Percentiles rank a stretch among this genome's conserved stretches.
Conservation (phyloP, 1,140 invertebrate genomes). For the Cyphomyrmex costatus region DNA sequence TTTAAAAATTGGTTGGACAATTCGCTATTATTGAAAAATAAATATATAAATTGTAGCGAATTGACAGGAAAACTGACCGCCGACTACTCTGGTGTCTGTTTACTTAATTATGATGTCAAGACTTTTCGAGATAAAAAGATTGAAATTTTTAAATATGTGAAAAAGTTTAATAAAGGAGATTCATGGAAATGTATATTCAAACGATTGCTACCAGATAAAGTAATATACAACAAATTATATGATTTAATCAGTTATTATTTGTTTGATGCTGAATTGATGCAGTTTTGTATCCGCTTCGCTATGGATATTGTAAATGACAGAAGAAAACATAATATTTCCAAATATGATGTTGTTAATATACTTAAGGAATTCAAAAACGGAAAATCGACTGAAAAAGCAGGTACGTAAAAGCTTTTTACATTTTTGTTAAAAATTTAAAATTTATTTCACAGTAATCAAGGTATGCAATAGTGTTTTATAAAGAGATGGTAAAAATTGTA, state of each 20-base stretch:
- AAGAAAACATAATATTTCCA: neutral
- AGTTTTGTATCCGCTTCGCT: neutral
- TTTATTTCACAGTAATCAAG: neutral
- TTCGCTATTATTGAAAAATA: neutral
- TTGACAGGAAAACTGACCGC: neutral
- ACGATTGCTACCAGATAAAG: neutral
- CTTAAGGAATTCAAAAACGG: neutral
- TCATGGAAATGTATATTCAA: neutral
- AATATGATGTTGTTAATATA: neutral
- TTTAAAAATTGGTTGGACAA: neutral
- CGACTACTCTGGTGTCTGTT: neutral
- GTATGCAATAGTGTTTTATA: too few species aligned
- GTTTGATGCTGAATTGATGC: neutral
- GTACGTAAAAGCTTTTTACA: neutral
- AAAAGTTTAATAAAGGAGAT: neutral
- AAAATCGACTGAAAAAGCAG: neutral
- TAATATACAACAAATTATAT: neutral
- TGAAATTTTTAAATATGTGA: slow-evolving; percentile 2
- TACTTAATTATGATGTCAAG: neutral
- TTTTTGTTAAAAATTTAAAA: neutral
- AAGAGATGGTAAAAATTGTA: too few species aligned
- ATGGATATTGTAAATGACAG: neutral
- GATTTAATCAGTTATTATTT: neutral
- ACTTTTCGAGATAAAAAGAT: neutral
- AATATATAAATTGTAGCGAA: neutral